Base-by-base conservation (phyloP, 2,113 vertebrate species). In the Amphiprion percula region DNA sequence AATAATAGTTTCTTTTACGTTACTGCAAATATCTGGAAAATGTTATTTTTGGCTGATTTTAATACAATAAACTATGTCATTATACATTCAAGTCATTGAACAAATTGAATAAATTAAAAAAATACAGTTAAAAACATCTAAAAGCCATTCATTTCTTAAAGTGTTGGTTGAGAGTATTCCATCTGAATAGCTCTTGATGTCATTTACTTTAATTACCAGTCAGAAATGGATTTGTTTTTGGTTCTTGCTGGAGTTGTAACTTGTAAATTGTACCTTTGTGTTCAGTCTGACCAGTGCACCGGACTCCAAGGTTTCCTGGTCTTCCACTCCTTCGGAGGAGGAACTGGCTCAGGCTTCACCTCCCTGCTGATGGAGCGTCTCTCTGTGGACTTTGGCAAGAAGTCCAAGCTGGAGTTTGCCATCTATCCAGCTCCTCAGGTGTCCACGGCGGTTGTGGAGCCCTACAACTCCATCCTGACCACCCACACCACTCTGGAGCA, bases 401-500 rank as follows among this genome's bases (percentile, higher is more conserved):
- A 93, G 86, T 92, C 92, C 49, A 93, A 93, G 77, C 68, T 93
- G 23, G 90, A 93, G 81, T 93, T 93, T 1, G 90, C 92, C 67
- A 90, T 93, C 64, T 93, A 93, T 5, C 91, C 92, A 0, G 92
- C 92, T 3, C 92, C 92, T 19, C 92, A 93, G 17, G 90, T 93
- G 81, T 93, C 92, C 23, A 93, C 92, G 0, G 92, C 92, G 0
- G 92, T 93, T 50, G 92, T 93, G 61, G 92, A 92, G 82, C 92
- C 92, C 0, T 93, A 93, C 23, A 93, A 93, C 88, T 86, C 92
- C 82, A 91, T 93, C 82, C 84, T 93, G 66, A 93, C 92, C 74
- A 93, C 92, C n/a, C 92, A 93, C 80, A 93, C 92, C 85, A 93
- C 90, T 30, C 73, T 92, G 33, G 91, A 92, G 85, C 91, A 93